Conservation (phyloP, 37 sponge, comb jelly and placozoan species). For the Diacarnus erythraeanus region DNA sequence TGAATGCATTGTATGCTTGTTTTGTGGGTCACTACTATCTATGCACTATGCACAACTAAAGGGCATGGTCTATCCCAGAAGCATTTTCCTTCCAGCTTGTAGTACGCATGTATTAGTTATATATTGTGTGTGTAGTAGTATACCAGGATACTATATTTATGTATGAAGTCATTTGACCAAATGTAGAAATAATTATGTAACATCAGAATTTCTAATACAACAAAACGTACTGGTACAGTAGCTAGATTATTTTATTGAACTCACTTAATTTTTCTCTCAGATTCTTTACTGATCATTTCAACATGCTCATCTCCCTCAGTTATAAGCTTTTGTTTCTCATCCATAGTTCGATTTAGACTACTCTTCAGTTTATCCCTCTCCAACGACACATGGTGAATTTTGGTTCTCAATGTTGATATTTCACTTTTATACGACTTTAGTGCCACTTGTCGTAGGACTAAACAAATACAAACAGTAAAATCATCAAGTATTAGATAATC, state of each 20-base stretch:
- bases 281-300: constrained; percentile 2
- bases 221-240: too few species aligned
- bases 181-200: too few species aligned
- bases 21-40: too few species aligned
- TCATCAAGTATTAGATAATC: background rate
- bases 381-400: constrained; percentile 33
- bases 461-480: background rate
- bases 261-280: constrained; percentile 42
- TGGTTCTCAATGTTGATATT: constrained; percentile 16
- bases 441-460: constrained; percentile 38
- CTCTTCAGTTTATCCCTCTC: constrained; percentile 40
- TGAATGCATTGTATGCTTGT: too few species aligned
- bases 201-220: too few species aligned
- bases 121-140: too few species aligned
- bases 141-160: too few species aligned
- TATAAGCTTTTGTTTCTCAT: constrained; percentile 48
- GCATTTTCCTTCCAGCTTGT: too few species aligned
- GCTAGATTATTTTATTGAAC: background rate
- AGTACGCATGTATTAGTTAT: too few species aligned
- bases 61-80: too few species aligned
- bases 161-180: too few species aligned
- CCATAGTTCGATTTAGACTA: constrained; percentile 22
- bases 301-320: constrained; percentile 51
- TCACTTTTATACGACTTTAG: constrained; percentile 27
- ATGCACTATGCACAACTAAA: too few species aligned